Evolutionary conservation across 1,140 invertebrate genomes (phyloP).

Genomic region (Tetranychus cinnabarinus): DNA sequence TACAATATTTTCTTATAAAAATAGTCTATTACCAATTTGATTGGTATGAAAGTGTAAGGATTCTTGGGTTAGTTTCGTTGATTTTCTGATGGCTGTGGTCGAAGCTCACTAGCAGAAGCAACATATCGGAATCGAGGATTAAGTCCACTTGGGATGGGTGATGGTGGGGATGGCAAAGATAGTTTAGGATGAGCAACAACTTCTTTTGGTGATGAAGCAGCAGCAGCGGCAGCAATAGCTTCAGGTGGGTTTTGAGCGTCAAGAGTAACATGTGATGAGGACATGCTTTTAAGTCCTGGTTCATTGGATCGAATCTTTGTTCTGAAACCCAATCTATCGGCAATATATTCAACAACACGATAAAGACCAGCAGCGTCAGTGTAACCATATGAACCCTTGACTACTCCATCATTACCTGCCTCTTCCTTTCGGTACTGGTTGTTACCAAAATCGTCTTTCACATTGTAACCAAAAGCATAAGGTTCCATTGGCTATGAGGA

Average conservation of each 20-base stretch:
- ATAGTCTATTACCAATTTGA: not conserved
- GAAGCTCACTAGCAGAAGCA: not conserved
- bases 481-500: not conserved
- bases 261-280: not conserved
- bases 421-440: not conserved
- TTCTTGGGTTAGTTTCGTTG: not conserved
- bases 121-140: not conserved
- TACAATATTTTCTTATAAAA: not conserved
- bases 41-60: not conserved
- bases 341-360: constrained; percentile 9
- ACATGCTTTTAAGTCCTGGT: not conserved
- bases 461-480: not conserved
- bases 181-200: not conserved
- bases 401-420: not conserved
- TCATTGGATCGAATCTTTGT: constrained; percentile 9
- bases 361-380: constrained; percentile 1
- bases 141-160: not conserved
- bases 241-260: not conserved
- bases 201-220: not conserved
- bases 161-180: not conserved
- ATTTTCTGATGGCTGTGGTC: not conserved
- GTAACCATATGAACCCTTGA: constrained; percentile 4
- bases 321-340: constrained; percentile 8
- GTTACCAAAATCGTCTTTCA: not conserved
- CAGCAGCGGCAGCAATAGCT: not conserved